Percentiles rank a stretch among this genome's conserved stretches.
Conservation (phyloP, 92 coral and sea anemone genomes). For the Micromussa lordhowensis region DNA sequence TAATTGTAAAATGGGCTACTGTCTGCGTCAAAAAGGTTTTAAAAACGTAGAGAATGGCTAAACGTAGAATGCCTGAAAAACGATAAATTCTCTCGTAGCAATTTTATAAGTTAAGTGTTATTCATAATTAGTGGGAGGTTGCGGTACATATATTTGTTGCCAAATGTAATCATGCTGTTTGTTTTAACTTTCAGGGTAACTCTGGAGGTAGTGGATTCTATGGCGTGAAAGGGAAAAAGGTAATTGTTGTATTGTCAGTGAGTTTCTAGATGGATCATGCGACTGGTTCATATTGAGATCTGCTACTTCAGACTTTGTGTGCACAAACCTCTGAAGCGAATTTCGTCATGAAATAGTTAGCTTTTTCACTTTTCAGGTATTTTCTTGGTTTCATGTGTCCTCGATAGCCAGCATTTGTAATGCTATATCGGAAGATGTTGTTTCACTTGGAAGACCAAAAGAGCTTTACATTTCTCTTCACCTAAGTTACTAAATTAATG, state of each 20-base stretch:
- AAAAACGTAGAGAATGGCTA: too few species aligned
- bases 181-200: constrained; percentile 33
- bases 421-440: too few species aligned
- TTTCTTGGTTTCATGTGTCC: neutral
- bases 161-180: neutral
- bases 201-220: constrained; percentile 52
- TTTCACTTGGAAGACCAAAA: too few species aligned
- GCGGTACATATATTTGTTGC: neutral
- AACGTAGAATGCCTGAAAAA: too few species aligned
- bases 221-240: constrained; percentile 56
- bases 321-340: neutral
- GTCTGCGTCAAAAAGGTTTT: too few species aligned
- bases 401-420: neutral
- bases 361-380: neutral
- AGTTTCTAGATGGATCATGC: neutral
- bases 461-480: too few species aligned
- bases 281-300: neutral
- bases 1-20: too few species aligned
- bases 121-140: neutral
- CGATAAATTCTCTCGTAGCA: neutral
- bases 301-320: neutral
- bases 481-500: too few species aligned
- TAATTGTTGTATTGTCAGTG: neutral
- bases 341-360: neutral
- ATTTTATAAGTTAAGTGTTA: neutral